Conservation (phyloP, 2,797 vertebrate species). For the Sarcoramphus papa region DNA sequence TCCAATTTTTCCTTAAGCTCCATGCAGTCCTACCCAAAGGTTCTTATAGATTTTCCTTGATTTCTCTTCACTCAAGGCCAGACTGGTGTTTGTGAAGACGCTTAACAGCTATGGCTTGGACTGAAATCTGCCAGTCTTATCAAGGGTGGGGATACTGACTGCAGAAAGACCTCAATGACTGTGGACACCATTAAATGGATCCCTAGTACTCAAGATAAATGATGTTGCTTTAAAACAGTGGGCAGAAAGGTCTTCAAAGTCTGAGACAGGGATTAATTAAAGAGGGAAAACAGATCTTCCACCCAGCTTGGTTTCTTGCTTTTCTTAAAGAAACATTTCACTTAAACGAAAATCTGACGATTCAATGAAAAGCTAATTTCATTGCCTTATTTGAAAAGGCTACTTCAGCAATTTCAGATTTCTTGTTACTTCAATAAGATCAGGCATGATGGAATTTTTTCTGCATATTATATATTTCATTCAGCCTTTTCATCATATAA, state of each 20-base stretch:
- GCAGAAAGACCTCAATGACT: not conserved
- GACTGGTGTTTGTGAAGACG: not conserved
- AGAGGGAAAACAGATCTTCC: slow-evolving; percentile 37
- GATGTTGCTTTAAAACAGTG: slow-evolving; percentile 39
- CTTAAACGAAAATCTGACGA: not conserved
- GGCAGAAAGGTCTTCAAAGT: slow-evolving; percentile 43
- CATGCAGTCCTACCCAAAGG: not conserved
- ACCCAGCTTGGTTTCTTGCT: not conserved
- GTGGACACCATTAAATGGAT: slow-evolving; percentile 21
- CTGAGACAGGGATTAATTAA: slow-evolving; percentile 45
- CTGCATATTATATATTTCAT: not conserved
- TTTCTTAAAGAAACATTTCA: slow-evolving; percentile 42
- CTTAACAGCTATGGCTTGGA: not conserved
- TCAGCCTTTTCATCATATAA: not conserved
- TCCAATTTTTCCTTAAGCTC: not conserved
- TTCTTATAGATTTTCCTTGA: not conserved
- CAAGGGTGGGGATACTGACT: not conserved
- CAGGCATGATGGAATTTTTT: not conserved
- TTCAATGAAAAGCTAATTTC: not conserved
- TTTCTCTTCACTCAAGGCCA: not conserved
- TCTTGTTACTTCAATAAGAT: not conserved
- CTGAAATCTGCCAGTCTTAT: slow-evolving; percentile 33
- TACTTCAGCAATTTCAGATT: not conserved
- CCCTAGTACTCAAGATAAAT: slow-evolving; percentile 38
- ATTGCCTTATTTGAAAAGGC: not conserved